Evolutionary conservation across 2,113 vertebrate genomes (phyloP).

Genomic region (Tupaia tana): DNA sequence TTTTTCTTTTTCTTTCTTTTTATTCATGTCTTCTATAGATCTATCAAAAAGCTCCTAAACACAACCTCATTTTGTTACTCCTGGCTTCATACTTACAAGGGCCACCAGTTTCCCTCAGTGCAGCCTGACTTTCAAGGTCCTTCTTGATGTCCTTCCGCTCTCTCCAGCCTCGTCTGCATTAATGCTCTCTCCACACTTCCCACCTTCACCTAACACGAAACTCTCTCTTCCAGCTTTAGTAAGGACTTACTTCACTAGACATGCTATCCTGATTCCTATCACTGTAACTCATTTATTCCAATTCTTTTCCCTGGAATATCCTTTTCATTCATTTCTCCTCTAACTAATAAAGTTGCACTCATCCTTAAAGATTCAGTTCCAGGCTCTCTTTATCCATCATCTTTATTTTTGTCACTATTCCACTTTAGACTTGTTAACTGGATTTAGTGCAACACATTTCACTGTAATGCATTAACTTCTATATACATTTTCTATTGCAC

Average conservation of each 20-base stretch:
- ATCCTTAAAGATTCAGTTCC: conserved; percentile 5
- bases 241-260: neutral
- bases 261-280: neutral
- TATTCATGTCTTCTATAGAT: neutral
- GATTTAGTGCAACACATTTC: neutral
- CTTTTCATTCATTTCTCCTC: neutral
- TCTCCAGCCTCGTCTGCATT: neutral
- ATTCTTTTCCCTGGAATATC: neutral
- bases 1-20: neutral
- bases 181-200: neutral
- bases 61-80: neutral
- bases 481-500: neutral
- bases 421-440: neutral
- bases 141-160: neutral
- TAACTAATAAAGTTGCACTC: neutral
- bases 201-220: neutral
- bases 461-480: neutral
- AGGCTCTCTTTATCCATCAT: neutral
- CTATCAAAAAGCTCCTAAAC: neutral
- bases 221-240: neutral
- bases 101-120: neutral
- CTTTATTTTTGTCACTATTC: neutral
- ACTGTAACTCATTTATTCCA: neutral
- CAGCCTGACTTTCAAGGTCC: neutral
- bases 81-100: neutral